phyloP scores from a whole-genome alignment of 2,113 vertebrate genomes.

The Platanista minor region DNA sequence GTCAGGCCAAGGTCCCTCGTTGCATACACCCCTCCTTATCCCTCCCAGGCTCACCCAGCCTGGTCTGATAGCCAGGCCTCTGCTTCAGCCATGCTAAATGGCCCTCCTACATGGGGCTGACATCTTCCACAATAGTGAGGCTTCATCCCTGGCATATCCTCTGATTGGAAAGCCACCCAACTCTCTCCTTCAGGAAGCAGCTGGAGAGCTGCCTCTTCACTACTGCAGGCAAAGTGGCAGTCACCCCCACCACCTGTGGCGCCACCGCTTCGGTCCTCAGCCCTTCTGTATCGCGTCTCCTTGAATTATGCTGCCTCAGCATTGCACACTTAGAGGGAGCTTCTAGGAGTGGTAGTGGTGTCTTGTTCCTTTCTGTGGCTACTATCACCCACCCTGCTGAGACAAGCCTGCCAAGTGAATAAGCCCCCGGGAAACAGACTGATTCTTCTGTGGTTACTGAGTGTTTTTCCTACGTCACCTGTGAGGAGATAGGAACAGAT shows the following conservation, averaged over 20 bases:
- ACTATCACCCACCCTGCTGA: neutral
- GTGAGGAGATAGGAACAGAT: neutral
- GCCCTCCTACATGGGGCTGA: neutral
- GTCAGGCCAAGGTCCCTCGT: neutral
- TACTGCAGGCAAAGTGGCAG: neutral
- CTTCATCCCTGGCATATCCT: neutral
- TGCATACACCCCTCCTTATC: neutral
- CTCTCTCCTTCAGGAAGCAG: neutral
- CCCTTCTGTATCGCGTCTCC: neutral
- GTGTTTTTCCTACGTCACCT: neutral
- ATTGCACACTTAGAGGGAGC: neutral
- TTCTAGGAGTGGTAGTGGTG: neutral
- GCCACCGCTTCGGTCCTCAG: neutral
- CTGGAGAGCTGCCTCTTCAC: neutral
- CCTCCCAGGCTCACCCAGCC: neutral
- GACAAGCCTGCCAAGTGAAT: neutral
- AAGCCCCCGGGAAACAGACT: neutral
- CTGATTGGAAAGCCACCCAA: neutral
- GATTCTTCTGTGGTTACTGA: neutral
- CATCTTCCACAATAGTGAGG: neutral
- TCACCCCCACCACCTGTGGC: neutral
- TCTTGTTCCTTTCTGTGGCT: neutral
- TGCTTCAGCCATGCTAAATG: neutral
- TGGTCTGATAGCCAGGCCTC: neutral
- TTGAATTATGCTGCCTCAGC: neutral